These are phyloP conservation scores for Trematomus loennbergii DNA, from an alignment of 2,113 vertebrate species.

Conservation along the genomic window DNA sequence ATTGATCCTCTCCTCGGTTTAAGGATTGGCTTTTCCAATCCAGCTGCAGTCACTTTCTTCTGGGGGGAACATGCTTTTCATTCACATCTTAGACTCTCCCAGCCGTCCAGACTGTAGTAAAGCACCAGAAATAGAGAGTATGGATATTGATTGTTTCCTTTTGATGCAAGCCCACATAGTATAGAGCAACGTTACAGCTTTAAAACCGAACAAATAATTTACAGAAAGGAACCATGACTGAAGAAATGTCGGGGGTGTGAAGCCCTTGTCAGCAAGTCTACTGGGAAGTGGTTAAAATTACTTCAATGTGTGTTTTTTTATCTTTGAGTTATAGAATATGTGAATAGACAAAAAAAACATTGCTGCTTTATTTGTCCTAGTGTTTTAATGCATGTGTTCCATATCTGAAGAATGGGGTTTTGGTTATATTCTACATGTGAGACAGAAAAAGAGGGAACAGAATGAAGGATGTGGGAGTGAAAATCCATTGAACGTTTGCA, in stretches of 20 bases:
- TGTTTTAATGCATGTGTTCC: too few species aligned
- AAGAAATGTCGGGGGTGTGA: background rate
- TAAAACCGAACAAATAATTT: background rate
- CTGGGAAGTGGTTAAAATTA: slow-evolving; percentile 10
- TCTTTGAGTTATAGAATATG: background rate
- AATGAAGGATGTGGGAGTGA: background rate
- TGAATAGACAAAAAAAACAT: too few species aligned
- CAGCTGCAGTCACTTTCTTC: background rate
- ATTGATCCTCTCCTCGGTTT: background rate
- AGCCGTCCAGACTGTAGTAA: background rate
- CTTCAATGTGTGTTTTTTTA: slow-evolving; percentile 5
- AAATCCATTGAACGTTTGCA: background rate
- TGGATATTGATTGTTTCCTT: too few species aligned
- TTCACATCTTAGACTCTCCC: background rate
- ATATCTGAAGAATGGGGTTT: background rate
- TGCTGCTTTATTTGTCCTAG: too few species aligned
- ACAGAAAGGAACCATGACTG: background rate
- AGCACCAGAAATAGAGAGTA: too few species aligned
- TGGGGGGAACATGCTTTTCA: background rate
- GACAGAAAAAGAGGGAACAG: background rate
- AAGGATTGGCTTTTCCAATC: background rate
- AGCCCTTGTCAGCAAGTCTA: slow-evolving; percentile 10
- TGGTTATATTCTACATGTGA: background rate
- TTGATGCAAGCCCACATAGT: too few species aligned
- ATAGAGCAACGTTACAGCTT: background rate